Evolutionary conservation across 1,140 invertebrate species (phyloP).

Genomic region (Pseudomyrmex dendroicus): DNA sequence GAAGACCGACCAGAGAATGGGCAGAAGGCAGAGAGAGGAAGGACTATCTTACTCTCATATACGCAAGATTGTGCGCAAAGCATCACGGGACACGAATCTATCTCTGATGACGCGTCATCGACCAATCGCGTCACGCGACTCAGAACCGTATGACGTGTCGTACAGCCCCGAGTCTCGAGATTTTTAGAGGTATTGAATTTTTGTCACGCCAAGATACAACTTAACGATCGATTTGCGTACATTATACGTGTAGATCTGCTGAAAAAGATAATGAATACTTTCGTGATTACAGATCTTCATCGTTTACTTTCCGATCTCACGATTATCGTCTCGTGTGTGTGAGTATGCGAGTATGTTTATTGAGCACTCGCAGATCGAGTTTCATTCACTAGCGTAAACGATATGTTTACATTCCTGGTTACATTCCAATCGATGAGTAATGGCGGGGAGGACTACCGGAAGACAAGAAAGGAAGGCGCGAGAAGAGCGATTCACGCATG

Average conservation of each 20-base stretch:
- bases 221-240: too few species aligned
- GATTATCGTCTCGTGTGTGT: neutral
- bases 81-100: conserved; percentile 67
- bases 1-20: conserved; percentile 75
- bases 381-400: conserved; percentile 30
- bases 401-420: conserved; percentile 50
- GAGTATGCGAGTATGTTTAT: neutral
- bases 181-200: neutral
- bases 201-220: too few species aligned
- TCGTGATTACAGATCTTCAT: too few species aligned
- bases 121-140: conserved; percentile 56
- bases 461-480: neutral
- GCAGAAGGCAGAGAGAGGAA: conserved; percentile 65
- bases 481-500: conserved; percentile 23
- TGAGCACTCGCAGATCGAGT: neutral
- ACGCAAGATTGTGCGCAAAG: conserved; percentile 68
- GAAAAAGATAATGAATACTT: too few species aligned
- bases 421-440: conserved; percentile 61
- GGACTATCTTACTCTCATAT: neutral
- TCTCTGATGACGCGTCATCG: neutral
- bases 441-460: neutral
- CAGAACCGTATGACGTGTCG: conserved; percentile 35
- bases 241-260: too few species aligned
- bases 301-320: too few species aligned
- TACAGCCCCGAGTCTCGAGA: neutral